Evolutionary conservation across 2,888 invertebrate species (phyloP).

Genomic region (Drosophila pseudotalamancana): DNA sequence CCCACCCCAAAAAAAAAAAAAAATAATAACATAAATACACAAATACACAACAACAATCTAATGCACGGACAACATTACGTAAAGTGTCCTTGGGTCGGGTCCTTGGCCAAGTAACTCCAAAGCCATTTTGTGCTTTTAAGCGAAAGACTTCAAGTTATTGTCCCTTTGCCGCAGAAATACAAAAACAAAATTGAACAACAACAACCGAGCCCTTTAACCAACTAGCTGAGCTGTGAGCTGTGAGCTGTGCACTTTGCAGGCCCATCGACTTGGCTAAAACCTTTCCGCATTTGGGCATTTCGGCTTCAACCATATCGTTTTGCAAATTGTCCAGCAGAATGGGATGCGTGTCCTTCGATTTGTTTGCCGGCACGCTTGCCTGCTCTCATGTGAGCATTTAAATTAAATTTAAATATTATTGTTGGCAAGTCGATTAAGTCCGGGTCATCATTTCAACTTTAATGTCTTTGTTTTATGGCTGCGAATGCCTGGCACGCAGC

Average conservation of each 20-base stretch:
- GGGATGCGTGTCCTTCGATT: constrained; percentile 65
- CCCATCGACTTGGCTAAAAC: constrained; percentile 31
- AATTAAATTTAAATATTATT: constrained; percentile 83
- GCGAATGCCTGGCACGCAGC: constrained; percentile 28
- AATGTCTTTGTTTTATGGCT: constrained; percentile 72
- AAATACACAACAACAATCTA: no score
- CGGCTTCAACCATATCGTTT: constrained; percentile 46
- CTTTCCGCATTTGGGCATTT: constrained; percentile 31
- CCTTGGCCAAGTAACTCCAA: constrained; percentile 41
- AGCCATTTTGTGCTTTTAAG: constrained; percentile 75
- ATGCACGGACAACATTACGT: constrained; percentile 14
- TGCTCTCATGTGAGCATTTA: constrained; percentile 79
- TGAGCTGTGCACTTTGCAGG: constrained; percentile 37
- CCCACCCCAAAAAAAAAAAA: constrained; percentile 42
- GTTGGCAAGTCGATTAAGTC: constrained; percentile 78
- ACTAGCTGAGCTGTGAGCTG: constrained; percentile 34
- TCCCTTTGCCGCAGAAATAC: constrained; percentile 48
- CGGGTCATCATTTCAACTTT: constrained; percentile 69
- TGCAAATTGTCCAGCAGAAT: constrained; percentile 70
- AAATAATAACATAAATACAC: background rate
- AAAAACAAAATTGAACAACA: constrained; percentile 24
- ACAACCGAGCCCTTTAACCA: constrained; percentile 53
- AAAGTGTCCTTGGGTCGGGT: constrained; percentile 63
- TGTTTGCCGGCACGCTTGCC: constrained; percentile 41
- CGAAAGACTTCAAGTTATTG: constrained; percentile 69